These are phyloP conservation scores for Diploptera punctata DNA, from an alignment of 2,888 invertebrate species.

Conservation along the genomic window DNA sequence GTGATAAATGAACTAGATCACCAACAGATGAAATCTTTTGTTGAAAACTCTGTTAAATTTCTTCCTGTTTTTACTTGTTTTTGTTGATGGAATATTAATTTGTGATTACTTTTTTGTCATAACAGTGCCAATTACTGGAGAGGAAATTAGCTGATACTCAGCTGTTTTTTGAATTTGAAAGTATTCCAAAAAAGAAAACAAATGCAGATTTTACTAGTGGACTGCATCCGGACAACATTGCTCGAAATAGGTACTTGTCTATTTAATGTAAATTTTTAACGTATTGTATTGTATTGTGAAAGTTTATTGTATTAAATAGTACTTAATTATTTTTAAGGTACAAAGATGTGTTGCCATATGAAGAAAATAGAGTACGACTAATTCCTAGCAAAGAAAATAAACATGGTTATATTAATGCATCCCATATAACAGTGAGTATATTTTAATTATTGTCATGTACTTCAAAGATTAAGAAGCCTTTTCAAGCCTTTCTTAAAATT, in stretches of 20 bases:
- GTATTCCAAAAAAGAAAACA: slow-evolving; percentile 76
- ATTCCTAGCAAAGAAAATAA: slow-evolving; percentile 84
- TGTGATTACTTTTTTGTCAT: slow-evolving; percentile 44
- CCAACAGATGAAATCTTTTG: too few species aligned
- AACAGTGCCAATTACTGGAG: slow-evolving; percentile 69
- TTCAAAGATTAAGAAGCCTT: too few species aligned
- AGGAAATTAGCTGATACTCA: slow-evolving; percentile 75
- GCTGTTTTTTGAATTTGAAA: slow-evolving; percentile 84
- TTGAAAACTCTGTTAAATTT: too few species aligned
- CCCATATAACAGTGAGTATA: slow-evolving; percentile 79
- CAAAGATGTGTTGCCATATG: slow-evolving; percentile 85
- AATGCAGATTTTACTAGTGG: slow-evolving; percentile 76
- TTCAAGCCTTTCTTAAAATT: too few species aligned
- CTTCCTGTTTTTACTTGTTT: too few species aligned
- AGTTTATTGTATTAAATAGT: not conserved
- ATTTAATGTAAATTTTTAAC: too few species aligned
- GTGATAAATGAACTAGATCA: too few species aligned
- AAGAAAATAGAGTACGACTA: slow-evolving; percentile 84
- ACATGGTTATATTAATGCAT: slow-evolving; percentile 92
- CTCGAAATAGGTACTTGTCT: slow-evolving; percentile 55
- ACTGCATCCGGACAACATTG: slow-evolving; percentile 69
- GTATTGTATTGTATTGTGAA: too few species aligned
- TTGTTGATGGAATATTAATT: too few species aligned
- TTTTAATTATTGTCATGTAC: too few species aligned
- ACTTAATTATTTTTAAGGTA: slow-evolving; percentile 55